Evolutionary conservation across 2,888 invertebrate species (phyloP).

Genomic region (Yponomeuta evonymella): DNA sequence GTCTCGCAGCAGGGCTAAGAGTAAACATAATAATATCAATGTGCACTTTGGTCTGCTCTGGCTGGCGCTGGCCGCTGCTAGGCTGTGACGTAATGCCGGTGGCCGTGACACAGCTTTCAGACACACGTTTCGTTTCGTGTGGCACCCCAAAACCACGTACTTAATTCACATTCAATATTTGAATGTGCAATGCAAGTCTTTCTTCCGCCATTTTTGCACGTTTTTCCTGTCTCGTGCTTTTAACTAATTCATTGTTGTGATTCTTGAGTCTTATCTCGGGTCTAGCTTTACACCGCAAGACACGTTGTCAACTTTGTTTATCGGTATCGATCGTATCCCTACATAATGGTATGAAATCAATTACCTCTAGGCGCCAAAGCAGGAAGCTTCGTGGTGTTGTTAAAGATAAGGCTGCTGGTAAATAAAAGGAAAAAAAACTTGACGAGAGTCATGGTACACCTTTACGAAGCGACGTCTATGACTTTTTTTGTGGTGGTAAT

Average conservation of each 20-base stretch:
- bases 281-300: not conserved
- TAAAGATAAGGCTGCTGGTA: not conserved
- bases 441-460: not conserved
- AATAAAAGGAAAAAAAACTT: constrained; percentile 30
- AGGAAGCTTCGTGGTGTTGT: constrained; percentile 37
- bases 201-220: not conserved
- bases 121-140: not conserved
- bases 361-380: constrained; percentile 25
- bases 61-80: constrained; percentile 11
- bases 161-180: not conserved
- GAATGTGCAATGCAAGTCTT: not conserved
- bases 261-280: not conserved
- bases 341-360: constrained; percentile 4
- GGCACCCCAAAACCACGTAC: not conserved
- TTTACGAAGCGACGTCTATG: not conserved
- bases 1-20: not conserved
- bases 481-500: not conserved
- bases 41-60: not conserved
- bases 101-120: constrained; percentile 10
- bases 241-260: not conserved
- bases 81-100: constrained; percentile 5
- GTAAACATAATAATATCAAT: not conserved
- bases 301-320: not conserved
- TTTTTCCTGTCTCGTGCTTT: not conserved
- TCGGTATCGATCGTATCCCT: not conserved